phyloP scores from a whole-genome alignment of 2,797 vertebrate species.

The Moxostoma hubbsi region DNA sequence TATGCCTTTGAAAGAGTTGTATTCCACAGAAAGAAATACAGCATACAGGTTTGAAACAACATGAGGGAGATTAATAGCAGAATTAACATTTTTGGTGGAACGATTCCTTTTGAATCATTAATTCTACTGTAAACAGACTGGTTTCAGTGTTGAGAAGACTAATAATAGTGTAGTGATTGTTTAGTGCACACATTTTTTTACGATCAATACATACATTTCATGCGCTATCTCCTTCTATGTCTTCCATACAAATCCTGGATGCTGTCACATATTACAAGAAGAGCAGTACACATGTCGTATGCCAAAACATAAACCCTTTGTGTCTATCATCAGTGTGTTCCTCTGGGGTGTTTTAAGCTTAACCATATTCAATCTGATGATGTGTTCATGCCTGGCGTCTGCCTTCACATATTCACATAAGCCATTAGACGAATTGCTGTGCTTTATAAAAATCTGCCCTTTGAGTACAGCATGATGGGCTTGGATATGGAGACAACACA shows the following conservation, averaged over 20 bases:
- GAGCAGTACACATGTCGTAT: slow-evolving; percentile 32
- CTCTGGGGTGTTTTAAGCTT: slow-evolving; percentile 45
- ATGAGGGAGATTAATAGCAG: no score
- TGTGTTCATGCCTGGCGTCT: no score
- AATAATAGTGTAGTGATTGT: no score
- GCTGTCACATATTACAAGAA: slow-evolving; percentile 16
- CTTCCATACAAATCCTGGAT: no score
- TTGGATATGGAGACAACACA: slow-evolving; percentile 9
- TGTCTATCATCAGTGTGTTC: slow-evolving; percentile 39
- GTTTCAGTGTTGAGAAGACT: no score
- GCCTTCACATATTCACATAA: slow-evolving; percentile 44
- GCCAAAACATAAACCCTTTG: slow-evolving; percentile 31
- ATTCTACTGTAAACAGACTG: no score
- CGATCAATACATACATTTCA: slow-evolving; percentile 3
- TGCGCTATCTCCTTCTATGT: not conserved
- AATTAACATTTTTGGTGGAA: no score
- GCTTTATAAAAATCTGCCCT: slow-evolving; percentile 41
- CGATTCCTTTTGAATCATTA: no score
- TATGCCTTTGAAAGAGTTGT: no score
- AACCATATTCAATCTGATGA: slow-evolving; percentile 56
- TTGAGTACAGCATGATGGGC: slow-evolving; percentile 26
- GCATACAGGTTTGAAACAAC: no score
- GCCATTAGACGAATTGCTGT: slow-evolving; percentile 55
- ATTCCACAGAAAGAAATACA: no score
- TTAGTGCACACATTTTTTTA: not conserved